Conservation (phyloP, 2,113 vertebrate genomes). For the Ranitomeya variabilis region DNA sequence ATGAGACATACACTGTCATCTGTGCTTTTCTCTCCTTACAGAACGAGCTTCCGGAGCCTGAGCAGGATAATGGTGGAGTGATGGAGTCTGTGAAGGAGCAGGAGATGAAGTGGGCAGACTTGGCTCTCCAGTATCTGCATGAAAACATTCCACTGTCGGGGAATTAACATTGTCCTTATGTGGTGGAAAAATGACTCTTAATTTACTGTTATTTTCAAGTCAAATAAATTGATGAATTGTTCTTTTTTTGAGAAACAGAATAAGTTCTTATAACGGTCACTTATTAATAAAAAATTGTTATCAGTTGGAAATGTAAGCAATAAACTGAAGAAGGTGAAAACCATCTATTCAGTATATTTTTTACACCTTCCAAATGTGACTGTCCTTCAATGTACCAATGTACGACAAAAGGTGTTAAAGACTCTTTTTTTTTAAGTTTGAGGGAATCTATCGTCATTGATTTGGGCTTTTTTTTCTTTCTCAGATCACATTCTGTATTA, state of each 20-base stretch:
- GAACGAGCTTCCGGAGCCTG: slow-evolving; percentile 96
- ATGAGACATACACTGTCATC: background rate
- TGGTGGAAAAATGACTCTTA: too few relatives aligned
- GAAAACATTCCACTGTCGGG: slow-evolving; percentile 87
- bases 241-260: background rate
- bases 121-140: slow-evolving; percentile 92
- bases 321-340: background rate
- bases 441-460: too few relatives aligned
- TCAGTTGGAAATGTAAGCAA: background rate
- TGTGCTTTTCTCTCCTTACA: slow-evolving; percentile 63
- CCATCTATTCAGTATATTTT: too few relatives aligned
- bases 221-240: background rate
- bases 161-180: slow-evolving; percentile 64
- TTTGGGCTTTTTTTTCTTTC: too few relatives aligned
- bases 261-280: background rate
- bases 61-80: slow-evolving; percentile 96
- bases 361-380: too few relatives aligned
- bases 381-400: too few relatives aligned
- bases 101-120: slow-evolving; percentile 99
- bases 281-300: too few relatives aligned
- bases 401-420: too few relatives aligned
- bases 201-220: background rate
- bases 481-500: too few relatives aligned
- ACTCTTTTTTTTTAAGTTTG: too few relatives aligned
- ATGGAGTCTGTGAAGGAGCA: slow-evolving; percentile 97